A percentile compares a stretch with the other conserved stretches of the same genome.
These are phyloP conservation scores for Pogonus chalceus DNA, from an alignment of 1,140 invertebrate species.

Conservation along the genomic window DNA sequence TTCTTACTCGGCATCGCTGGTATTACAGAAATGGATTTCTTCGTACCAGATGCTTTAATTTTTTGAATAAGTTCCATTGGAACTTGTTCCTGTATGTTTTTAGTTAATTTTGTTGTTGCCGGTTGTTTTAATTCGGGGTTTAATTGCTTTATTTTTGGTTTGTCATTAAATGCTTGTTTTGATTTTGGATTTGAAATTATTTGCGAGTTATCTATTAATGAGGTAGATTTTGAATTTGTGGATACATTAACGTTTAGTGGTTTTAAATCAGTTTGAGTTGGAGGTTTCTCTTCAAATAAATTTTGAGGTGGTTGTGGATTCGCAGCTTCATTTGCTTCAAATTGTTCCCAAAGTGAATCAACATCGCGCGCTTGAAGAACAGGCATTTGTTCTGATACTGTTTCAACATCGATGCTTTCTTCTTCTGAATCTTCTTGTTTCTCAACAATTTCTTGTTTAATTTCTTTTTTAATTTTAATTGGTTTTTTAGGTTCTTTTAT, in stretches of 20 bases:
- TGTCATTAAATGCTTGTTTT: neutral
- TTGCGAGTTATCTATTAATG: neutral
- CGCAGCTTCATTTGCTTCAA: constrained; percentile 38
- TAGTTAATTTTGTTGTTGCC: too few relatives aligned
- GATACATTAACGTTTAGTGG: neutral
- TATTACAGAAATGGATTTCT: constrained; percentile 29
- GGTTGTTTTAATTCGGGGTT: neutral
- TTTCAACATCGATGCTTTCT: constrained; percentile 28
- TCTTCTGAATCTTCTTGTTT: constrained; percentile 19
- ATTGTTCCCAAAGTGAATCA: constrained; percentile 41
- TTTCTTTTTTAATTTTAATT: neutral
- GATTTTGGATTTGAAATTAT: too few relatives aligned
- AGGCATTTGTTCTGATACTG: constrained; percentile 24
- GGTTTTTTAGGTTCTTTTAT: neutral
- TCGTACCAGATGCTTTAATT: constrained; percentile 26
- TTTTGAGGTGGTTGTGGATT: constrained; percentile 14
- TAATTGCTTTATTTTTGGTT: neutral
- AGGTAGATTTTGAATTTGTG: neutral
- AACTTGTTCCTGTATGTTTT: constrained; percentile 19
- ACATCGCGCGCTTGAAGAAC: constrained; percentile 42
- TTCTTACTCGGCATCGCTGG: constrained; percentile 24
- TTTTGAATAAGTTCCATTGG: constrained; percentile 27
- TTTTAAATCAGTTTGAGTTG: neutral
- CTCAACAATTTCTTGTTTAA: constrained; percentile 8
- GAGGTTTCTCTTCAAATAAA: constrained; percentile 1